Evolutionary conservation across 1,140 invertebrate genomes (phyloP), one percentile per base, ranked within the genome.

Genomic region (Phocides pigmalion): DNA sequence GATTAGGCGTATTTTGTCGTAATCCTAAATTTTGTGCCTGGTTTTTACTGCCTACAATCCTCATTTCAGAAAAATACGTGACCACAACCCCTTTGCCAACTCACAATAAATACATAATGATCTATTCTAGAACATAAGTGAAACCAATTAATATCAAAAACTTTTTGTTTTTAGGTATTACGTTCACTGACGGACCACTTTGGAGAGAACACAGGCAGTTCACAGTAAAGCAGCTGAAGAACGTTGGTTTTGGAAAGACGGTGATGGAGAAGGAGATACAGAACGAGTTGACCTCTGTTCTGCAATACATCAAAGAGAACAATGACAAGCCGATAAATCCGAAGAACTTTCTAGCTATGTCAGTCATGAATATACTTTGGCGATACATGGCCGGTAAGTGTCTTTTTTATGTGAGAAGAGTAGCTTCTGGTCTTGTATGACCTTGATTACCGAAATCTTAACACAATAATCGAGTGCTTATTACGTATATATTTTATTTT

Each of bases 161-260:
- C 14, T 11, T 14, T 5, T n/a, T 39, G 35, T 28, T 69, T 77
- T 15, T 49, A 89, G 87, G 96, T 19, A 95, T 97, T 15, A 96
- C 96, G 0, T 96, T 95, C 82, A 94, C 94, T 0, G 96, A 97
- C 62, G 96, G 96, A 0, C 73, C 92, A 5, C 74, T 95, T 3
- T 98, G 97, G 97, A 93, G 91, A 46, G 94, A 95, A 68, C 95
- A 97, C 66, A 92, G 96, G 37, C 89, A 91, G 47, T 97, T 97
- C 87, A 93, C 95, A 2, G 79, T 97, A 41, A 93, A 94, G 62
- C 93, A 95, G 58, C 91, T 98, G 64, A 92, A 93, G 19, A 90
- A 94, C 15, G 91, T 97, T 5, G 97, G 97, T 12, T 96, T 96
- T 63, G 96, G 96, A 0, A 95, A 95, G 74, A 92, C 87, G 0